Base-by-base conservation (phyloP, 1,140 invertebrate species). In the Solenopsis invicta region DNA sequence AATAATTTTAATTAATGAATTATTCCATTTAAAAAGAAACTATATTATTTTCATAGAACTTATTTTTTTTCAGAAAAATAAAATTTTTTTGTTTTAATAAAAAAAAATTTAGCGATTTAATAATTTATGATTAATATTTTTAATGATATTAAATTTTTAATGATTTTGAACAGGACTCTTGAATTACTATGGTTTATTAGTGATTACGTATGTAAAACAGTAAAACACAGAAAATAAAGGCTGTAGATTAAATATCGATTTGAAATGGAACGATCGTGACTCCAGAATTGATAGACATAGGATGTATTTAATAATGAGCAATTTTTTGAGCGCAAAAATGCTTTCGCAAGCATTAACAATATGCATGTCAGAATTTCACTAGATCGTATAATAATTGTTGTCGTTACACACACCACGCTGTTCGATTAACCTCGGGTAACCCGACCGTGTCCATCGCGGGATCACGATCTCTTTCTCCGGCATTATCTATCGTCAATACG, bases 381-480 rank as follows among this genome's bases (percentile, higher is more conserved):
- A 74, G 87, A 80, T 88, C 72, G 87, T 61, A 88, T 88, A 88
- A 89, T 89, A 89, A 89, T 89, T 87, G 74, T 88, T 64, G 78
- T 88, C 64, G 78, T 89, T 85, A 54, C 24, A 89, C 74, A 88
- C 80, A 88, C 74, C 56, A 74, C 59, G 80, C 77, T 85, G 88
- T 91, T 92, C 91, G 89, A 92, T 92, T 92, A 92, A 92, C 88
- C 92, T 34, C 87, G 89, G 90, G 91, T 91, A 92, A 92, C 89
- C 88, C 86, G 76, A 54, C 16, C 21, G 61, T 86, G 87, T 87
- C 72, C 72, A 76, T 77, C 64, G 72, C 61, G 61, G 85, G 86
- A 93, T 93, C 89, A 89, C 89, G 89, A 89, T 89, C 88, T 88
- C 84, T 87, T 86, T 89, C 88, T 88, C 75, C 85, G 87, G 85